Base-by-base conservation (phyloP, 2,113 vertebrate species). In the Oncorhynchus keta region DNA sequence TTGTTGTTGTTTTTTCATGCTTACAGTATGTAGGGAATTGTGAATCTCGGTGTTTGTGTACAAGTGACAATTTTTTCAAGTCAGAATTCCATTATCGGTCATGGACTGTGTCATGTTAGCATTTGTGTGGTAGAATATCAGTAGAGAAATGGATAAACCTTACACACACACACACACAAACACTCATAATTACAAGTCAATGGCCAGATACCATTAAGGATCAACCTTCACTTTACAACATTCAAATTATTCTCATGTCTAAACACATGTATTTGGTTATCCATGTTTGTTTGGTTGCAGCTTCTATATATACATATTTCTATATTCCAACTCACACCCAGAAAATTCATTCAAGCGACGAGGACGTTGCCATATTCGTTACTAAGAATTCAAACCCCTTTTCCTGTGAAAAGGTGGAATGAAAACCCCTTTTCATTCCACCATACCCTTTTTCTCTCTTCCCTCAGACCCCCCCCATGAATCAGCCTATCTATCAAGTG, bases 1-100 rank as follows among this genome's bases (percentile, higher is more conserved):
- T 24, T 24, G 59, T 14, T 22, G 49, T 24, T 24, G 24, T 32
- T 4, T 24, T 64, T 12, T 68, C 16, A 4, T 66, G 6, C 11
- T 24, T 68, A 48, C 24, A 79, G 83, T 80, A 55, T 18, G 16
- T 55, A 76, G 70, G 73, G 73, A 76, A 70, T 83, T 81, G 86
- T 89, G 81, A 85, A 79, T 85, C 82, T 80, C 66, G 66, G 71
- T 64, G 74, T 87, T 57, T 76, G 87, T 88, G 85, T 83, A 74
- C 65, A 82, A 73, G 75, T 88, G 83, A 84, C 59, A 22, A 55
- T 74, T 81, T 72, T 4, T 72, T 59, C 45, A 48, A 62, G 39
- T 79, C 62, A 26, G 30, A 79, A 45, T 77, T 61, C 62, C 28
- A 72, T 18, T 55, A 68, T 84, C 39, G 75, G 67, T 39, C 65